These are phyloP conservation scores for Entelurus aequoreus DNA, from an alignment of 2,113 vertebrate genomes.

Conservation along the genomic window DNA sequence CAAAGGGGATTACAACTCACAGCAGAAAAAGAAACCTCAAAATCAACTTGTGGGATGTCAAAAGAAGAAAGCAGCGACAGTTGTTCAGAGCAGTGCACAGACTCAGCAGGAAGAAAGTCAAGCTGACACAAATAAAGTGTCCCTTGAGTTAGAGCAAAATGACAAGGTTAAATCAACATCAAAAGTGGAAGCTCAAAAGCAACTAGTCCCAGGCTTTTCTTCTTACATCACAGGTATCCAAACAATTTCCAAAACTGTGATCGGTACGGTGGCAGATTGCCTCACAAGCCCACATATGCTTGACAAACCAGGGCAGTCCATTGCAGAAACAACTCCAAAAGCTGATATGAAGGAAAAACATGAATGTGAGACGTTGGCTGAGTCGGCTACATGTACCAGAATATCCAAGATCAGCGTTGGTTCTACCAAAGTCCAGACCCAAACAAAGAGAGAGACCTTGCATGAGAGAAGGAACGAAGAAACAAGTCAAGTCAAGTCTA, in stretches of 20 bases:
- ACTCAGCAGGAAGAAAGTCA: constrained; percentile 41
- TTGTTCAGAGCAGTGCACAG: constrained; percentile 45
- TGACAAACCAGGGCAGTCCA: background rate
- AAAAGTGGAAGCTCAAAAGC: constrained; percentile 67
- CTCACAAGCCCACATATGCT: constrained; percentile 57
- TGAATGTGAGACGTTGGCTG: constrained; percentile 60
- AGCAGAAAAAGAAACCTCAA: constrained; percentile 47
- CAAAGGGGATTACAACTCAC: constrained; percentile 43
- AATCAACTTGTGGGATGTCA: constrained; percentile 50
- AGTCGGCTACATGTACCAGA: constrained; percentile 55
- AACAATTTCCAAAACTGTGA: constrained; percentile 59
- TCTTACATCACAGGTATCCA: constrained; percentile 73
- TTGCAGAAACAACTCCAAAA: constrained; percentile 57
- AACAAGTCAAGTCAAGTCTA: constrained; percentile 42
- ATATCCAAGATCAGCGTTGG: constrained; percentile 66
- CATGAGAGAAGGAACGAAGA: constrained; percentile 62
- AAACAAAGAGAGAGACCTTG: constrained; percentile 41
- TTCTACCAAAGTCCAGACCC: constrained; percentile 60
- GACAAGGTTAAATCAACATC: constrained; percentile 50
- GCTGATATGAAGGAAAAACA: constrained; percentile 68
- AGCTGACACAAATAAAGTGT: constrained; percentile 49
- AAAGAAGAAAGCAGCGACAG: constrained; percentile 52
- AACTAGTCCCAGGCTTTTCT: constrained; percentile 71
- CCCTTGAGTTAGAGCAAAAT: constrained; percentile 44
- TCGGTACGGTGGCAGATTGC: constrained; percentile 70